phyloP scores from a whole-genome alignment of 1,140 invertebrate genomes.

The Drosophila ogumai region DNA sequence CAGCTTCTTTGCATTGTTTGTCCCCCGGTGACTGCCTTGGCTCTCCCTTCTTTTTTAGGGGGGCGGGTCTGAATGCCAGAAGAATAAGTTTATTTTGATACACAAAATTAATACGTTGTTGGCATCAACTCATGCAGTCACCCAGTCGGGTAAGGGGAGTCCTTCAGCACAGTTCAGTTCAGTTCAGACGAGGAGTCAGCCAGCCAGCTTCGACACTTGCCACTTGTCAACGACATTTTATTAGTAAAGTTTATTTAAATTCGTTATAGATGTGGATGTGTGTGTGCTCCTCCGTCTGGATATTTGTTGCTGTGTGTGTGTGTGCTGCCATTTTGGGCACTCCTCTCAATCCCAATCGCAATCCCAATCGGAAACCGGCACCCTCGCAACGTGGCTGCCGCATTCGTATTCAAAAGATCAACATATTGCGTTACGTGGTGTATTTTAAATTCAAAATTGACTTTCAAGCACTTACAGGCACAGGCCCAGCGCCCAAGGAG shows the following conservation, averaged over 20 bases:
- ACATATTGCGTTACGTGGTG: constrained; percentile 83
- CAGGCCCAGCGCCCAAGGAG: constrained; percentile 2
- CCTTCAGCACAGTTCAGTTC: constrained; percentile 6
- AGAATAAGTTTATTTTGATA: constrained; percentile 83
- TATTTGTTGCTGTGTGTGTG: constrained; percentile 64
- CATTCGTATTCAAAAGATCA: constrained; percentile 83
- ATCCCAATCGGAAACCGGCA: neutral
- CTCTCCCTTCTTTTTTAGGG: neutral
- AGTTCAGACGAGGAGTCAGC: constrained; percentile 19
- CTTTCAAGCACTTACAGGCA: constrained; percentile 78
- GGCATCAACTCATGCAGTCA: constrained; percentile 74
- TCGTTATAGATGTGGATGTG: constrained; percentile 54
- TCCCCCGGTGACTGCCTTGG: constrained; percentile 9
- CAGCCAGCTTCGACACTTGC: constrained; percentile 70
- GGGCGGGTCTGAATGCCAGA: constrained; percentile 46
- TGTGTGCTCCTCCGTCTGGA: constrained; percentile 5
- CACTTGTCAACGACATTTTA: constrained; percentile 83
- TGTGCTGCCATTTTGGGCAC: constrained; percentile 50
- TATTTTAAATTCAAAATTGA: constrained; percentile 84
- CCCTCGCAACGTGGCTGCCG: constrained; percentile 56
- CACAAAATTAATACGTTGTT: constrained; percentile 83
- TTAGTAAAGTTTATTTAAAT: constrained; percentile 84
- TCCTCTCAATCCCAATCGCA: neutral
- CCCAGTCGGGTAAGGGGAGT: neutral
- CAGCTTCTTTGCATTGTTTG: constrained; percentile 47